A percentile compares a stretch with the other conserved stretches of the same genome.
phyloP scores from a whole-genome alignment of 2,888 invertebrate genomes.

The Agrilus cyanescens region DNA sequence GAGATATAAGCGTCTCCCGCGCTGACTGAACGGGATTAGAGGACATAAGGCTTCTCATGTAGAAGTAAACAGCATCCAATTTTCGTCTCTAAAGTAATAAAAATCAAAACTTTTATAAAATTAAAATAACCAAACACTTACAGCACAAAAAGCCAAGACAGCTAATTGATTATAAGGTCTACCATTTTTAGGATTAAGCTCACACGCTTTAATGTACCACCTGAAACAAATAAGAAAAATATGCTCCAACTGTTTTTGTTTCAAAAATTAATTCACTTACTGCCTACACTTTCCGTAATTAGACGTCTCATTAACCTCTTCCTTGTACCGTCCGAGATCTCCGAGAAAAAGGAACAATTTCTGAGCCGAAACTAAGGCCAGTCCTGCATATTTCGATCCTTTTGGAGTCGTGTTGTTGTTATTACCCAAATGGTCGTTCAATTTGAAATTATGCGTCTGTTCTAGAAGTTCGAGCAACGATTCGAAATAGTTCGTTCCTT shows the following conservation, averaged over 20 bases:
- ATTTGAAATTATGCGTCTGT: constrained; percentile 60
- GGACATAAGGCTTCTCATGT: constrained; percentile 89
- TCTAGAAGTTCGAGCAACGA: constrained; percentile 60
- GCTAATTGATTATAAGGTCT: constrained; percentile 92
- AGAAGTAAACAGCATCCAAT: constrained; percentile 93
- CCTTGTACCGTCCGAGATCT: constrained; percentile 83
- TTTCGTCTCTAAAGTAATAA: constrained; percentile 71
- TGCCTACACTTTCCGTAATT: constrained; percentile 70
- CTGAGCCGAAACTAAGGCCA: constrained; percentile 77
- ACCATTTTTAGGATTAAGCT: constrained; percentile 89
- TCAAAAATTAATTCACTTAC: constrained; percentile 34
- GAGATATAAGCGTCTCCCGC: constrained; percentile 72
- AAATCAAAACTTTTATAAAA: constrained; percentile 10
- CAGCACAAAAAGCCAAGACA: constrained; percentile 71
- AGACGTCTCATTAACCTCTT: constrained; percentile 67
- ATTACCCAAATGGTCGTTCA: constrained; percentile 49
- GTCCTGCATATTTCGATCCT: constrained; percentile 52
- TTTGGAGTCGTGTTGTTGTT: constrained; percentile 48
- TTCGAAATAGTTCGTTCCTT: constrained; percentile 70
- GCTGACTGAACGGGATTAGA: constrained; percentile 89
- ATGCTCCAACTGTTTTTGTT: neutral
- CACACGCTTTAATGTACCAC: constrained; percentile 89
- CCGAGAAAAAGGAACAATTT: constrained; percentile 83
- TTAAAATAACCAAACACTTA: constrained; percentile 35
- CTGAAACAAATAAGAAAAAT: constrained; percentile 28